Evolutionary conservation across 1,140 invertebrate genomes (phyloP), one percentile per base, ranked within the genome.

Genomic region (Telenomus remus): DNA sequence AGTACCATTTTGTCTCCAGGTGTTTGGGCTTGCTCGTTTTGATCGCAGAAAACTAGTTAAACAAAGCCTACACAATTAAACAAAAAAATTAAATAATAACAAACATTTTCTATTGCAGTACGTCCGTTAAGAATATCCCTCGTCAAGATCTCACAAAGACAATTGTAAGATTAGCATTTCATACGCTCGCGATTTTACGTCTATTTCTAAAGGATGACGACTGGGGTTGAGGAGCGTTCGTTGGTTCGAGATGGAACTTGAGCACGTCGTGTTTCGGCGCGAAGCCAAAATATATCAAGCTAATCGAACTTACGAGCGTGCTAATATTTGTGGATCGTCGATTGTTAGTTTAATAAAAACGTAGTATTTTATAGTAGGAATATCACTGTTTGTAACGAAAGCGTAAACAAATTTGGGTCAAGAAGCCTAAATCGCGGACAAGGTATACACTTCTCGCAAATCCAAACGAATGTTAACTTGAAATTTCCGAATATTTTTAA

Each of bases 81-180:
- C n/a, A n/a, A 27, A 27, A 63, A 51, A 3, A 16, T 39, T 37
- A 44, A 56, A 71, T 46, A 44, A 64, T 48, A 76, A 74, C 43
- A 68, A 61, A 76, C 72, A 63, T 76, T 79, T 79, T 79, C 68
- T 80, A 76, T 78, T 71, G 69, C 71, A 78, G 64, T 76, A 78
- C 69, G 79, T 78, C 76, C 72, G 72, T 74, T 70, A 80, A 72
- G 64, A 72, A 73, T 76, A 78, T 73, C 64, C 78, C 71, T 78
- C 69, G 54, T 76, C 68, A 65, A 78, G 71, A 76, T 76, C 65
- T 76, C 72, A 66, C 65, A 63, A 57, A 69, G 57, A 71, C 50
- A 73, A 72, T 65, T 59, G 16, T 79, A 79, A 73, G 61, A 79
- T 69, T 74, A 79, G 71, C 16, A 46, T 79, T 79, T 76, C 69